Base-by-base conservation (phyloP, 2,888 invertebrate species). In the Ypsolopha scabrella region DNA sequence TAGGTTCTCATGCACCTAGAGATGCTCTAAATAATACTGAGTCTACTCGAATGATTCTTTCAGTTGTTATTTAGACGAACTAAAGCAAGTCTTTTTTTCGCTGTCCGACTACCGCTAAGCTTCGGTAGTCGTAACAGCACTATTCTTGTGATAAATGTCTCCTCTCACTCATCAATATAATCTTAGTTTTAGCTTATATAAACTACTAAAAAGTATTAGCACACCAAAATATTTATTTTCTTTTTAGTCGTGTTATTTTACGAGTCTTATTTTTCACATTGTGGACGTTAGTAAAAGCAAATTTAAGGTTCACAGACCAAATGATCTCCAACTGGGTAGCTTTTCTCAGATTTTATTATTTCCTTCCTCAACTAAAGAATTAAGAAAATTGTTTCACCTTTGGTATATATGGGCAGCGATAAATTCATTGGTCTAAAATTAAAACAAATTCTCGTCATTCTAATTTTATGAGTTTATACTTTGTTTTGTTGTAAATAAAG, bases 171-270 rank as follows among this genome's bases (percentile, higher is more conserved):
- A 45, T 33, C 14, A 2, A 48, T 9, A 10, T 39, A 33, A 36
- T 35, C n/a, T 54, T 50, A 48, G 38, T 51, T 33, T 36, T 52
- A 51, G 38, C 34, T 41, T 50, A 41, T 46, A 39, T 46, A 6
- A 51, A 48, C 39, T 63, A 60, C 65, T 70, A 68, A 75, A 51
- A 80, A 83, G 82, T 83, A 85, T 83, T 83, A 81, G 70, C 67
- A 69, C 75, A 78, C 85, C 85, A 83, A 85, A 82, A 41, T 53
- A 51, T 48, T 48, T 38, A 41, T 54, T 51, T 49, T 77, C 72
- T 75, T 72, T 72, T 63, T 70, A 70, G 68, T 68, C 67, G 65
- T 70, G 68, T 62, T 59, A 58, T 57, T 54, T 61, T 8, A 43
- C 35, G 47, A 47, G 47, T 47, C 47, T 7, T 47, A 10, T 24